Base-by-base conservation (phyloP, 2,888 invertebrate species). In the Pandemis cinnamomeana region DNA sequence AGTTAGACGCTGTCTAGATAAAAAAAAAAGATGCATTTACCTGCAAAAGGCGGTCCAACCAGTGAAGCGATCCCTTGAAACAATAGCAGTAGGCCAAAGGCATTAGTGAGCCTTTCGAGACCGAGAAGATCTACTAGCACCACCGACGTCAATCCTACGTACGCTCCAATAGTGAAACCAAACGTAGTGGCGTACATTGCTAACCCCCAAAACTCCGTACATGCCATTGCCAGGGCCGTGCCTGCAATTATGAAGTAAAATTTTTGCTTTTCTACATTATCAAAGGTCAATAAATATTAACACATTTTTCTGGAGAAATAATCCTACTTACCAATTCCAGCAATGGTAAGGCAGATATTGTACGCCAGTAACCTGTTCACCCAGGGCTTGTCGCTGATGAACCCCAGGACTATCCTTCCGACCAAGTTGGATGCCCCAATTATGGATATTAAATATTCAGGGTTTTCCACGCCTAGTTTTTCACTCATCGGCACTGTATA, bases 121-220 rank as follows among this genome's bases (percentile, higher is more conserved):
- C 99, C 99, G 70, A 99, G 94, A 60, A 99, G 95, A 90, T 99
- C 99, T 42, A 99, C 99, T 75, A 99, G 95, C 78, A 99, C 98
- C 71, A 99, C 99, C 36, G 99, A 99, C 4, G 99, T 99, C 69
- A 99, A 95, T n/a, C 99, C 98, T 66, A 99, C 99, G 88, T 99
- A 99, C 75, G 99, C 99, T 79, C 99, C 98, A 83, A 98, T 98
- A 20, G 98, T 97, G 84, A 98, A 97, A 70, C 99, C 99, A 87
- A 97, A 99, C 10, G 96, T 95, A 51, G 95, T 95, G 41, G 97
- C 96, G 89, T 98, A 99, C 71, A 97, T 82, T 27, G 96, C 96
- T 82, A 99, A 95, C 8, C 96, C 94, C 83, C 95, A 91, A 89
- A 97, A 98, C 81, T 96, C 96, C 80, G 89, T 89, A 89, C 97